A percentile compares a stretch with the other conserved stretches of the same genome.
phyloP scores from a whole-genome alignment of 2,113 vertebrate genomes.

The Tetrao urogallus region DNA sequence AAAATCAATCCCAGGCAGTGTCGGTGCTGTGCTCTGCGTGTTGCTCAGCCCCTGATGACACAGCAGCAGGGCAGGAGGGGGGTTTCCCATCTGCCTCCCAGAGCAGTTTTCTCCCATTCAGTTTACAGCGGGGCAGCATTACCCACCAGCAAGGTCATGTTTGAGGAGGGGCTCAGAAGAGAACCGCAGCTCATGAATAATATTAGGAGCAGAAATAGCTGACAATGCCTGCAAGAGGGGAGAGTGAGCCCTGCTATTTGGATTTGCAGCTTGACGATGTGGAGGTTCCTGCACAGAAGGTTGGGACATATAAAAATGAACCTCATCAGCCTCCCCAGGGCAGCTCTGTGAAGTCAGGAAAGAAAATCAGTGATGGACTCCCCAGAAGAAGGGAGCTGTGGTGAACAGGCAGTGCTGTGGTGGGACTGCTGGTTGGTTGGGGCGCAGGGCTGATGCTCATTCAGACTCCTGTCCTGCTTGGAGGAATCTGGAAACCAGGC shows the following conservation, averaged over 20 bases:
- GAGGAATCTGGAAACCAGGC: background rate
- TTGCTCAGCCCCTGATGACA: background rate
- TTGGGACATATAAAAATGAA: background rate
- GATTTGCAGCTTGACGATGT: background rate
- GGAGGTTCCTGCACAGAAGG: background rate
- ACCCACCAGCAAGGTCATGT: background rate
- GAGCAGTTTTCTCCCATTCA: background rate
- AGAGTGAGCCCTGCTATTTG: background rate
- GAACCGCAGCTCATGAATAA: background rate
- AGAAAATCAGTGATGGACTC: background rate
- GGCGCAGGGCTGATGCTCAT: background rate
- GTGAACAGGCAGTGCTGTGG: too few relatives aligned
- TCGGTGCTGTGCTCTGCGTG: too few relatives aligned
- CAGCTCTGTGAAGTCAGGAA: background rate
- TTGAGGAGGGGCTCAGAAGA: conserved; percentile 20
- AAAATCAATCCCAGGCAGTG: background rate
- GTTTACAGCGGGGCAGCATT: background rate
- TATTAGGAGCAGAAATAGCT: background rate
- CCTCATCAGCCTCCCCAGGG: background rate
- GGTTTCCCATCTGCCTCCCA: background rate
- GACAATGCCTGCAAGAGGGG: background rate
- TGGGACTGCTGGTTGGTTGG: background rate
- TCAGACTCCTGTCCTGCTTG: background rate
- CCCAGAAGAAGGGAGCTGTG: background rate
- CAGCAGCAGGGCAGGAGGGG: background rate